Base-by-base conservation (phyloP, 2,797 vertebrate genomes). In the Sebastes oblongus region DNA sequence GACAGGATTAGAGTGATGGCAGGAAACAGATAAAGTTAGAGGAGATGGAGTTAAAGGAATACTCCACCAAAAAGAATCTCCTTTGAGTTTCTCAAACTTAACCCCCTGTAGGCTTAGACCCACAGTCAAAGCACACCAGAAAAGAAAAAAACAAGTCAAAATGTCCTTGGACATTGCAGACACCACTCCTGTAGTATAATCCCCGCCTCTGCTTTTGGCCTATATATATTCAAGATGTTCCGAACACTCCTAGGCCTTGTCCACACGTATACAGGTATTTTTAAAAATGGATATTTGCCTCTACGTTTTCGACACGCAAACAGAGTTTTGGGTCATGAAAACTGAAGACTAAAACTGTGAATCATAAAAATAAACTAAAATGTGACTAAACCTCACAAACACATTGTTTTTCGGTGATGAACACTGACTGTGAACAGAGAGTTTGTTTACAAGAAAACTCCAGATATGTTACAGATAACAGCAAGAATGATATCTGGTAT, bases 1-100 rank as follows among this genome's bases (percentile, higher is more conserved):
- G 60, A 72, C 46, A 81, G 64, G 76, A 12, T 60, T 55, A 42
- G 59, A 66, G n/a, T 56, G 11, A 62, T 32, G 80, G 71, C 29
- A 55, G 29, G n/a, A 61, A 67, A 50, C 10, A 20, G 24, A 62
- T 69, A 64, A 25, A 59, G 46, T 52, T 52, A 52, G 42, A 50
- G 22, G 8, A 52, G 46, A 52, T 52, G 0, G 62, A 66, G 14
- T 65, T 64, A 66, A 61, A 68, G 16, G n/a, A 62, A 25, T 52
- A 1, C 56, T 39, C 5, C 39, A 50, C 25, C 13, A 29, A 42
- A 70, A 29, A 34, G 1, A 58, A 27, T 27, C 1, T 58, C 16
- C n/a, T 56, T 55, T 70, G 8, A 29, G 42, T 18, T 42, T 29
- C 55, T 34, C 29, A 61, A 32, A 24, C 16, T 13, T 52, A 18